A percentile compares a stretch with the other conserved stretches of the same genome.
These are phyloP conservation scores for Pangasius sanitwongsei DNA, from an alignment of 2,797 vertebrate species.

Conservation along the genomic window DNA sequence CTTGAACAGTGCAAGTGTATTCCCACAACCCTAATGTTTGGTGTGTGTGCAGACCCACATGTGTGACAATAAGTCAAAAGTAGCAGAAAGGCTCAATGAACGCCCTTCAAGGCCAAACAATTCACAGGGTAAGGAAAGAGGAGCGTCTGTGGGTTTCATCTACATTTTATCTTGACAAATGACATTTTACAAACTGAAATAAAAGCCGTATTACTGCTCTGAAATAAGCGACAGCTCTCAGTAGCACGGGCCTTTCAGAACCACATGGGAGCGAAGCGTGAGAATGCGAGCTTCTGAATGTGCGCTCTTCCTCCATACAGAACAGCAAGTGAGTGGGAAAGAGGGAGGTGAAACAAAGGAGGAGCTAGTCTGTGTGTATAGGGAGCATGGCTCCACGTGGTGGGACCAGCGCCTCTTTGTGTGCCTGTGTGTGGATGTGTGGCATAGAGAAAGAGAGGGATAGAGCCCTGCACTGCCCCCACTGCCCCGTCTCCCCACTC, in stretches of 20 bases:
- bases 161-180: slow-evolving; percentile 34
- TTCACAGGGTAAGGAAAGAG: slow-evolving; percentile 34
- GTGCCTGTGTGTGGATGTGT: slow-evolving; percentile 24
- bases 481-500: slow-evolving; percentile 35
- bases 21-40: background rate
- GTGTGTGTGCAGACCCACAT: background rate
- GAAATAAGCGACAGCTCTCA: slow-evolving; percentile 26
- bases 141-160: slow-evolving; percentile 10
- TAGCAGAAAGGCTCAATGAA: slow-evolving; percentile 43
- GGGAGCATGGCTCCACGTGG: slow-evolving; percentile 37
- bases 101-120: slow-evolving; percentile 49
- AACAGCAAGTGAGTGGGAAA: slow-evolving; percentile 16
- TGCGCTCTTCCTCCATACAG: slow-evolving; percentile 1
- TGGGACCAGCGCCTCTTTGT: slow-evolving; percentile 49
- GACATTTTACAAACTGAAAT: slow-evolving; percentile 33
- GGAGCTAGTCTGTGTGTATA: slow-evolving; percentile 33
- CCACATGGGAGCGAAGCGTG: slow-evolving; percentile 14
- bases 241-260: slow-evolving; percentile 6
- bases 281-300: slow-evolving; percentile 29
- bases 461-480: slow-evolving; percentile 39
- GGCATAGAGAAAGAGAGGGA: slow-evolving; percentile 45
- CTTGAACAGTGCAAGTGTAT: background rate
- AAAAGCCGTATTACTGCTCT: background rate
- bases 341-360: slow-evolving; percentile 15
- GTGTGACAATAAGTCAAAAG: background rate